phyloP scores from a whole-genome alignment of 92 coral and sea anemone species.

The Zoanthus sociatus region DNA sequence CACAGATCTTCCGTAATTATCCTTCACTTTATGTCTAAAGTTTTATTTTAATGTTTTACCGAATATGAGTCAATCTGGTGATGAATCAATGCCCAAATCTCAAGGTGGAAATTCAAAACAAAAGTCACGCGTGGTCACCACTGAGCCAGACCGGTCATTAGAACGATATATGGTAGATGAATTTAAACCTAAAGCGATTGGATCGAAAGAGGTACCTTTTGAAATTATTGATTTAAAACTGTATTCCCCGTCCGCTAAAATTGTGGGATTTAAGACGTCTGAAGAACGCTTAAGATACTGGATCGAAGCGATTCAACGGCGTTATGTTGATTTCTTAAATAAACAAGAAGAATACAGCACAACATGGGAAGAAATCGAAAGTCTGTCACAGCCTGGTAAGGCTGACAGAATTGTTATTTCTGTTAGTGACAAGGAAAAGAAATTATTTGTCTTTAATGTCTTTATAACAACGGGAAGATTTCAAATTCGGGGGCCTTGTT shows the following conservation, averaged over 20 bases:
- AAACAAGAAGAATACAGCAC: slow-evolving; percentile 1
- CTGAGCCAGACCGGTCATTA: too few species aligned
- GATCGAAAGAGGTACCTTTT: slow-evolving; percentile 48
- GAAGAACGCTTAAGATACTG: slow-evolving; percentile 45
- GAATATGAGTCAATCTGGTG: too few species aligned
- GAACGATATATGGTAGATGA: too few species aligned
- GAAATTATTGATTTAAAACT: slow-evolving; percentile 37
- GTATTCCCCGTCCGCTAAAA: slow-evolving; percentile 38
- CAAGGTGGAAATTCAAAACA: too few species aligned
- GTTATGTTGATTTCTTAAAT: slow-evolving; percentile 29
- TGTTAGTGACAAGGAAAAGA: slow-evolving; percentile 7
- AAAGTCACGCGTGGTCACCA: too few species aligned
- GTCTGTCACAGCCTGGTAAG: too few species aligned
- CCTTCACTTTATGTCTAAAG: too few species aligned
- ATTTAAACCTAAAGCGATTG: slow-evolving; percentile 6
- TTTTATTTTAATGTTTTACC: too few species aligned
- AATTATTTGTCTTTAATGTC: slow-evolving; percentile 41
- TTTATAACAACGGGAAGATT: slow-evolving; percentile 26
- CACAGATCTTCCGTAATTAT: too few species aligned
- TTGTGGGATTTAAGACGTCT: slow-evolving; percentile 12
- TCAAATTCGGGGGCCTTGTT: slow-evolving; percentile 34
- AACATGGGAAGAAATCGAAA: not conserved
- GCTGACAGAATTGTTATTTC: slow-evolving; percentile 5
- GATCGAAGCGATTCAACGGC: slow-evolving; percentile 28
- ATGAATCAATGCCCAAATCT: too few species aligned